Conservation (phyloP, 2,888 invertebrate genomes). For the Euproctis similis region DNA sequence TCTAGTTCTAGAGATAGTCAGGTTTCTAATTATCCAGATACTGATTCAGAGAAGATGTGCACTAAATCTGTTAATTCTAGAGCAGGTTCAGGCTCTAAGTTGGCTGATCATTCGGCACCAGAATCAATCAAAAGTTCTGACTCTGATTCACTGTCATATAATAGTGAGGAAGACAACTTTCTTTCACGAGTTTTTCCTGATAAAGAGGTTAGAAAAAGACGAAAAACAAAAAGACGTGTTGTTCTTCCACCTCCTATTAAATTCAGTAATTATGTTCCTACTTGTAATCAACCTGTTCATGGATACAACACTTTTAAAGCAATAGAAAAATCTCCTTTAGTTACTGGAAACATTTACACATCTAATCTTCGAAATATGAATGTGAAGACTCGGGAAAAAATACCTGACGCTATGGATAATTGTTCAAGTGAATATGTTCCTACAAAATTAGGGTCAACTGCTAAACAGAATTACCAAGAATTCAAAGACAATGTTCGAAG, state of each 20-base stretch:
- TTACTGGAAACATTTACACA: conserved; percentile 60
- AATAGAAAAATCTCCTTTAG: conserved; percentile 48
- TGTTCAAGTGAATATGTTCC: conserved; percentile 67
- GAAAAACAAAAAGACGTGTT: conserved; percentile 40
- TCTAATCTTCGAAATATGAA: conserved; percentile 55
- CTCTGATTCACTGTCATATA: conserved; percentile 57
- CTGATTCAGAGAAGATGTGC: conserved; percentile 40
- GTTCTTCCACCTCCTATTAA: conserved; percentile 21
- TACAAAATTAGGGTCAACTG: conserved; percentile 54
- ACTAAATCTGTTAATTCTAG: conserved; percentile 25
- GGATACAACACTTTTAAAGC: conserved; percentile 54
- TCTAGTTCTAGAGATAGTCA: conserved; percentile 56
- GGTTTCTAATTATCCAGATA: conserved; percentile 50
- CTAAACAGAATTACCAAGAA: conserved; percentile 64
- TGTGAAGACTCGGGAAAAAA: conserved; percentile 32
- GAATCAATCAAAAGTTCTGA: conserved; percentile 42
- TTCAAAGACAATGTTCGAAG: conserved; percentile 63
- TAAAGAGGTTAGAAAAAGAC: conserved; percentile 45
- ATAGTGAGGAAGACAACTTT: conserved; percentile 62
- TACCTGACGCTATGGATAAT: conserved; percentile 40
- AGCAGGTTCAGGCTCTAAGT: conserved; percentile 12
- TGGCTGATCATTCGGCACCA: conserved; percentile 17
- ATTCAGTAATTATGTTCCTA: conserved; percentile 25
- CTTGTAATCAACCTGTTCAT: conserved; percentile 30
- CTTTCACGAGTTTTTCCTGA: conserved; percentile 47